phyloP scores from a whole-genome alignment of 2,113 vertebrate species.

The Brevimyrus niger region DNA sequence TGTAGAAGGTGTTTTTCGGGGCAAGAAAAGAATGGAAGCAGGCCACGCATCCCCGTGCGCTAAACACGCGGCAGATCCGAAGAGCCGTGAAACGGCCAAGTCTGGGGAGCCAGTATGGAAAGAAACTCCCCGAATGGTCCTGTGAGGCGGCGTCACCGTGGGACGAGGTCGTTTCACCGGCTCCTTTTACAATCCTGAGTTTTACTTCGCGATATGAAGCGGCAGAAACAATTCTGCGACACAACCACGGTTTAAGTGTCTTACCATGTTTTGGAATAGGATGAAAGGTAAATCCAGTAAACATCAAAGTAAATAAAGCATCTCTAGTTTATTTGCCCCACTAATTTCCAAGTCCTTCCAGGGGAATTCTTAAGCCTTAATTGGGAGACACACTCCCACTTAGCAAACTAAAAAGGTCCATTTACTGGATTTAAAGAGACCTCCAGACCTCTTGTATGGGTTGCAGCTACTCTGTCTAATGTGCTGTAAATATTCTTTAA shows the following conservation, averaged over 20 bases:
- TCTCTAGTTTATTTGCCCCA: neutral
- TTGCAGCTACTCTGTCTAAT: neutral
- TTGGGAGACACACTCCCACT: neutral
- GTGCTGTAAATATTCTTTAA: neutral
- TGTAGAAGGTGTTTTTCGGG: slow-evolving; percentile 14
- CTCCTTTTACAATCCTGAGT: neutral
- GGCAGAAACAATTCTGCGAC: neutral
- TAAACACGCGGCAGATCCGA: slow-evolving; percentile 35
- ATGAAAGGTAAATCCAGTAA: neutral
- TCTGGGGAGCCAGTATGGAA: neutral
- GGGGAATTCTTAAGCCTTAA: neutral
- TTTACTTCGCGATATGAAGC: neutral
- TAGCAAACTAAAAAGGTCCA: neutral
- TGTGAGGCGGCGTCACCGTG: neutral
- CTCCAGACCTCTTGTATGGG: neutral
- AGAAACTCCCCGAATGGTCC: neutral
- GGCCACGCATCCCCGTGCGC: slow-evolving; percentile 25
- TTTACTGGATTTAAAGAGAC: neutral
- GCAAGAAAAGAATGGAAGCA: slow-evolving; percentile 14
- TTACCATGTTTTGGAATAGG: neutral
- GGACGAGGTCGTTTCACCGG: neutral
- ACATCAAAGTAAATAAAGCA: neutral
- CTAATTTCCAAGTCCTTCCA: neutral
- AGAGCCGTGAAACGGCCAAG: neutral
- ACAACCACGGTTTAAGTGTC: neutral